Conservation (phyloP, 2,888 invertebrate species). For the Tenodera sinensis region DNA sequence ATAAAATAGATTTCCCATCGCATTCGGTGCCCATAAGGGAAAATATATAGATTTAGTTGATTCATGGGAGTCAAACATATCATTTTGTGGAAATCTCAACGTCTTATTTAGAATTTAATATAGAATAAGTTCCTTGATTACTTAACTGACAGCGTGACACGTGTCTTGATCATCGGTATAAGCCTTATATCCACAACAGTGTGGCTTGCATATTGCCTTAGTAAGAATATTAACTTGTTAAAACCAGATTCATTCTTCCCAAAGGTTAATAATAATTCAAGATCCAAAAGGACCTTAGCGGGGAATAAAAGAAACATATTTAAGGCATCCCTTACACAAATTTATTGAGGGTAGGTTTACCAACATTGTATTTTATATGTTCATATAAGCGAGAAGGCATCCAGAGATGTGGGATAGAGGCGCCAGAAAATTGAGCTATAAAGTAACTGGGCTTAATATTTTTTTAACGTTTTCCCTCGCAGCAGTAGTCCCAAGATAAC, state of each 20-base stretch:
- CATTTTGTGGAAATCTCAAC: too few species aligned
- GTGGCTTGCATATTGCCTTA: not conserved
- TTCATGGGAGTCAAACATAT: too few species aligned
- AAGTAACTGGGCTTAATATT: not conserved
- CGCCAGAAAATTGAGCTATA: not conserved
- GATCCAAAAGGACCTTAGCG: not conserved
- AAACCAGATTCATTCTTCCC: not conserved
- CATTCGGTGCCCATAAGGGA: too few species aligned
- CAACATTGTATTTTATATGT: not conserved
- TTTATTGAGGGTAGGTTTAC: not conserved
- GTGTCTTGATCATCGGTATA: too few species aligned
- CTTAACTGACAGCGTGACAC: too few species aligned
- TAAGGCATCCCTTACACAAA: not conserved
- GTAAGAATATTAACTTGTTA: not conserved
- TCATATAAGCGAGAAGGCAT: not conserved
- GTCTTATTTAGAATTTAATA: too few species aligned
- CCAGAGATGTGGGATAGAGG: not conserved
- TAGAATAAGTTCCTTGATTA: too few species aligned
- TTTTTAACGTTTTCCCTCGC: not conserved
- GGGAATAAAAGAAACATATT: not conserved
- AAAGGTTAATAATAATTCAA: not conserved
- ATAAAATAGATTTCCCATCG: too few species aligned
- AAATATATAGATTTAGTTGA: too few species aligned
- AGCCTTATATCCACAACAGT: too few species aligned
- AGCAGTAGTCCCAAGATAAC: not conserved